Conservation (phyloP, 2,888 invertebrate species). For the Spilarctia lutea region DNA sequence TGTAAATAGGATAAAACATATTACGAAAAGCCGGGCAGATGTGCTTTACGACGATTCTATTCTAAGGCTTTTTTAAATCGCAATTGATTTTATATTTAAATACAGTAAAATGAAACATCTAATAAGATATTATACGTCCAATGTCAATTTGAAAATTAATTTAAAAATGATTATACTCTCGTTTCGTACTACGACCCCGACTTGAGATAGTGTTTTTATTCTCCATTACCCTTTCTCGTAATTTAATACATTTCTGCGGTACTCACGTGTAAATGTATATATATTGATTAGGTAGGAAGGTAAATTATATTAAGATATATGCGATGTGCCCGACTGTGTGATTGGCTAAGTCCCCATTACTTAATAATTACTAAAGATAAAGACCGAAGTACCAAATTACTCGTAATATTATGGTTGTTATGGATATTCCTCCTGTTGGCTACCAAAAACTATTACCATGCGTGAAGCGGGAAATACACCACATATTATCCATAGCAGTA, state of each 20-base stretch:
- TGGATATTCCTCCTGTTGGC: neutral
- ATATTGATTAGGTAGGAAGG: too few relatives aligned
- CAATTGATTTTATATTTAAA: neutral
- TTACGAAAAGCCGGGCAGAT: too few relatives aligned
- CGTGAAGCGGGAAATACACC: neutral
- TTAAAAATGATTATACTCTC: too few relatives aligned
- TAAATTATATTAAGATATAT: neutral
- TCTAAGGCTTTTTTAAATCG: too few relatives aligned
- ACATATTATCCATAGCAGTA: neutral
- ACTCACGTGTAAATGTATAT: too few relatives aligned
- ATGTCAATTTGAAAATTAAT: too few relatives aligned
- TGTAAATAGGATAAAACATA: too few relatives aligned
- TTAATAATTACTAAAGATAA: neutral
- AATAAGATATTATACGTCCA: neutral
- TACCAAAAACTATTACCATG: neutral
- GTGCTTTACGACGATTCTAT: too few relatives aligned
- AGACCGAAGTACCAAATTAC: neutral
- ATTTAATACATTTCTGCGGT: too few relatives aligned
- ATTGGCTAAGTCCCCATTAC: neutral
- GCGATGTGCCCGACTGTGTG: neutral
- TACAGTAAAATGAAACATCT: neutral
- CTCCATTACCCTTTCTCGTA: too few relatives aligned
- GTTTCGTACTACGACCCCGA: too few relatives aligned
- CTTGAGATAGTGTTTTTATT: too few relatives aligned
- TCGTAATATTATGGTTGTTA: neutral